Evolutionary conservation across 2,797 vertebrate genomes (phyloP), one percentile per base, ranked within the genome.

Genomic region (Thripadectes ignobilis): DNA sequence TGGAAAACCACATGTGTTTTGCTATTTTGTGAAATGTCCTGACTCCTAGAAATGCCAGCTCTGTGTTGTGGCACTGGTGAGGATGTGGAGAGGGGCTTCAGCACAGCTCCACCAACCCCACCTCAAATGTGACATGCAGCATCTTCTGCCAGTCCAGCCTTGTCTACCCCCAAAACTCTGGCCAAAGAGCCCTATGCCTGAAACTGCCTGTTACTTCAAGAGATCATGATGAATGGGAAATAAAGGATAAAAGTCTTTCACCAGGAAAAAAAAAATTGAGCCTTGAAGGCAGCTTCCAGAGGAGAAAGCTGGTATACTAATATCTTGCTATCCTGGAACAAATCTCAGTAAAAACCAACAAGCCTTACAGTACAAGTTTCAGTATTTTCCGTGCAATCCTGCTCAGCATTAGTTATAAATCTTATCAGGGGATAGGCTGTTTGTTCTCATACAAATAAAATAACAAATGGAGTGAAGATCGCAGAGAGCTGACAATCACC

Each of bases 381-480:
- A 41, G 77, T 73, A 76, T 93, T 94, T 93, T 74, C 82, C 74
- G 65, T 87, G 49, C 77, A 94, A 72, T 81, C 82, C 79, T 80
- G 82, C 59, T 93, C 78, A 85, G 58, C 57, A 79, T 93, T 96
- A 93, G 87, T 63, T 96, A 92, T 95, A 93, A 97, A 97, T 96
- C 92, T 96, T 96, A 96, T 69, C 84, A 72, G 75, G 84, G 88
- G 58, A 94, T 87, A 95, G 93, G 73, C 61, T 96, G 88, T 93
- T 96, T 94, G 92, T 95, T 96, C 94, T 92, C 84, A 71, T 82
- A 94, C 79, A 95, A 96, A 89, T 92, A 89, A 96, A 95, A 94
- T 91, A 97, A 93, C 61, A 92, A 89, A 86, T 90, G 87, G 85
- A 93, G 43, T 85, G 78, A 74, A 85, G 91, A 95, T 83, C 1